Evolutionary conservation across 2,797 vertebrate genomes (phyloP), one percentile per base, ranked within the genome.

Genomic region (Gambusia yucatana): DNA sequence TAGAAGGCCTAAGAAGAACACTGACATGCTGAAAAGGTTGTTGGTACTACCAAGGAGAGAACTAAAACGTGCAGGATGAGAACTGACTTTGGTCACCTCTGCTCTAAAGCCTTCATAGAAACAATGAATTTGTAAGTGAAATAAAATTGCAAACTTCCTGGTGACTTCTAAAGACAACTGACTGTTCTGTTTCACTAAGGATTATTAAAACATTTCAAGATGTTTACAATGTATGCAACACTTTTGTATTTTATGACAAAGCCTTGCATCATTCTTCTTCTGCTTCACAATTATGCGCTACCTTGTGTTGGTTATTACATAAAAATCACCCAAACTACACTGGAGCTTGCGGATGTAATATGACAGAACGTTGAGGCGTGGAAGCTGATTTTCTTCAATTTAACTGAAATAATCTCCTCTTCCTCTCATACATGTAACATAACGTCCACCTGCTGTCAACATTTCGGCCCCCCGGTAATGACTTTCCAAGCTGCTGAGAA

Each of bases 401-500:
- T 28, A 33, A 20, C 79, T 20, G 25, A 80, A 61, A 78, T 71
- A 59, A n/a, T 61, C 3, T 76, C 36, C 28, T 17, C 76, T 63
- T 69, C 10, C 4, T 48, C 11, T 52, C 48, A 10, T 48, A 65
- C 63, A 55, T 52, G 30, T 39, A 46, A 17, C 44, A 30, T 39
- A 44, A 22, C 33, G 65, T 84, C 76, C 72, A 81, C 82, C 82
- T 82, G 79, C 70, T 72, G 80, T 48, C 82, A 44, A 39, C 79
- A 84, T 82, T 85, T 73, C 75, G 83, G 59, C 59, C 83, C 74
- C 87, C 87, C 83, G 86, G 65, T 89, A 72, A 43, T 0, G 52
- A 81, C 77, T 82, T 89, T 85, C 82, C 82, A 73, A 76, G 85
- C 70, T 65, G 71, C 75, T 92, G 92, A 91, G 86, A 93, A 91